Evolutionary conservation across 2,113 vertebrate genomes (phyloP), one percentile per base, ranked within the genome.

Genomic region (Colistium nudipinnis): DNA sequence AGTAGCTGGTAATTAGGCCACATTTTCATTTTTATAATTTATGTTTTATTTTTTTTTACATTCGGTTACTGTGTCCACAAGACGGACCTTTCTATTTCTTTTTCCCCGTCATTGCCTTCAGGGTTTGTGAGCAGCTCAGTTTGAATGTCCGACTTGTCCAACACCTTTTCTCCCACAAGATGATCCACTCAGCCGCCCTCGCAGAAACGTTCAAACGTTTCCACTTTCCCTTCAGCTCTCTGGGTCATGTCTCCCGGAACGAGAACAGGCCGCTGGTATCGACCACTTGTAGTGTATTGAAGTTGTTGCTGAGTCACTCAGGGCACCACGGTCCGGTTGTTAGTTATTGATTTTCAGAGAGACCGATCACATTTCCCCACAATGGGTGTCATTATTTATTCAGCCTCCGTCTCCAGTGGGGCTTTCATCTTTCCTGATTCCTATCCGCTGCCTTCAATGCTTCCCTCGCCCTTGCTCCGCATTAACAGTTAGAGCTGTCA

Each of bases 361-460:
- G 75, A 63, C 66, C 59, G 88, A 88, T 90, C 89, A 86, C 81
- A 88, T 90, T 88, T 86, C 87, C 76, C 61, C 74, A 83, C 87
- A 86, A 87, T 88, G 60, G 74, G 83, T 82, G 80, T 73, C 81
- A 87, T 91, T 90, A 90, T 88, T 91, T 90, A 91, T 91, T 90
- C 84, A 90, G 69, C 76, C 62, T 74, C 59, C 27, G 78, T 74
- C 71, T 83, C 85, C 52, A 61, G 70, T 75, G 48, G 53, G 76
- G 66, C 78, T 84, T 91, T 88, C 64, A 84, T 87, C 81, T 78
- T 76, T 80, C 70, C 53, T 81, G 59, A 85, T 77, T 82, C 75
- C 49, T 67, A 52, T 62, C 56, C 14, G 51, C 36, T 4, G 41
- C 70, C 72, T 70, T 80, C 71, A 62, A 31, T 80, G 70, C 28